Base-by-base conservation (phyloP, 2,888 invertebrate genomes). In the Epistrophella euchroma region DNA sequence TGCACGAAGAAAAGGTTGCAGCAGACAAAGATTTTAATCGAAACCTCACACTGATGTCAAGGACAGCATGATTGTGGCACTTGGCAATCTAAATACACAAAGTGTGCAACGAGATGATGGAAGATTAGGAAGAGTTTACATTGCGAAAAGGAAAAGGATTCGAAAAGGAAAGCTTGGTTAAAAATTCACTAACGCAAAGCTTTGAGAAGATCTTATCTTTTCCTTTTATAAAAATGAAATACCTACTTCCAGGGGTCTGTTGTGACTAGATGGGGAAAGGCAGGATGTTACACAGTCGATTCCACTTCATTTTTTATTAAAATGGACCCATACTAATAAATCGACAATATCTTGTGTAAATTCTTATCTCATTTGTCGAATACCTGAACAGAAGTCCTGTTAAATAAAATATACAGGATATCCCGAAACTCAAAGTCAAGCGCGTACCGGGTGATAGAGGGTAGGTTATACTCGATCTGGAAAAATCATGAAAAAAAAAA, bases 11-110 rank as follows among this genome's bases (percentile, higher is more conserved):
- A 66, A 66, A 47, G 10, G 45, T 28, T 47, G 7, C 66, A 66
- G 47, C 66, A 66, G 47, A 66, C 66, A 66, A 66, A 66, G 66
- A 66, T 66, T 66, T 66, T 47, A 35, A 66, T 66, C 66, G 47
- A 66, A 66, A 66, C 32, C 17, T 22, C 13, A 22, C 13, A 47
- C 66, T 66, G 32, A 32, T 32, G 66, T 47, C 66, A 66, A 66
- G 66, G 32, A 47, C 66, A 66, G 47, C 17, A 66, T 22, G 40
- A n/a, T 28, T n/a, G n/a, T n/a, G n/a, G 28, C 25, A n/a, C 13
- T 50, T 10, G 22, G 6, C 1, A 10, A 32, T 17, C 55, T 55
- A 35, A 35, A 17, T n/a, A 55, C 10, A 55, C 56, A 56, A 56
- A 56, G 17, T 17, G 35, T 56, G 56, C 56, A 56, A 17, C 56